Evolutionary conservation across 2,797 vertebrate genomes (phyloP).

Genomic region (Crenichthys baileyi): DNA sequence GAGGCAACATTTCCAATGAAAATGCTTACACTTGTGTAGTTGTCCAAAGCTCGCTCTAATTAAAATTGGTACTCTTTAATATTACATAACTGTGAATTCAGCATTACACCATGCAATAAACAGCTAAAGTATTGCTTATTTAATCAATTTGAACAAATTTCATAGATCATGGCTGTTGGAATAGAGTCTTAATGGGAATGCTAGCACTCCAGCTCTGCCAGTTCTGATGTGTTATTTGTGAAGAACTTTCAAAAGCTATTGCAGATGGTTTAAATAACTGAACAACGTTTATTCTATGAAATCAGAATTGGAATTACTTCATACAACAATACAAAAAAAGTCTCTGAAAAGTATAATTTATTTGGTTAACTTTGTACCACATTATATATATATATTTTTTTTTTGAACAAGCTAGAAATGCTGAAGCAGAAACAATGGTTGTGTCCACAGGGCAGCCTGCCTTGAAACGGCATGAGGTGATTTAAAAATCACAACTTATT

Average conservation of each 20-base stretch:
- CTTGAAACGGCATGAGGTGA: not conserved
- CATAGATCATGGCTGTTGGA: not conserved
- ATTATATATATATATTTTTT: slow-evolving; percentile 20
- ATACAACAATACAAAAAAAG: not conserved
- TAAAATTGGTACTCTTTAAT: no score
- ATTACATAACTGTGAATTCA: no score
- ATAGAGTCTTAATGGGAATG: not conserved
- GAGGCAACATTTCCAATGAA: no score
- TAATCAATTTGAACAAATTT: not conserved
- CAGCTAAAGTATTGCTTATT: not conserved
- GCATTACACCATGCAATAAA: no score
- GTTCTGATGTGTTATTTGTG: not conserved
- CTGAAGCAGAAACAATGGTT: not conserved
- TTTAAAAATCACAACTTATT: slow-evolving; percentile 21
- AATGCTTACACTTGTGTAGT: no score
- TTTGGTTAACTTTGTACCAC: not conserved
- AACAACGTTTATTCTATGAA: not conserved
- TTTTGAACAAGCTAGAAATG: slow-evolving; percentile 48
- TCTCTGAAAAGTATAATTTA: not conserved
- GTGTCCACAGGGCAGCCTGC: slow-evolving; percentile 21
- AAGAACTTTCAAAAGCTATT: not conserved
- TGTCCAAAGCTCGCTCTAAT: no score
- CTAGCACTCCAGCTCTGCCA: not conserved
- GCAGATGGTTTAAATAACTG: not conserved
- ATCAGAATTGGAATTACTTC: not conserved